Base-by-base conservation (phyloP, 1,140 invertebrate genomes). In the Harpegnathos saltator region DNA sequence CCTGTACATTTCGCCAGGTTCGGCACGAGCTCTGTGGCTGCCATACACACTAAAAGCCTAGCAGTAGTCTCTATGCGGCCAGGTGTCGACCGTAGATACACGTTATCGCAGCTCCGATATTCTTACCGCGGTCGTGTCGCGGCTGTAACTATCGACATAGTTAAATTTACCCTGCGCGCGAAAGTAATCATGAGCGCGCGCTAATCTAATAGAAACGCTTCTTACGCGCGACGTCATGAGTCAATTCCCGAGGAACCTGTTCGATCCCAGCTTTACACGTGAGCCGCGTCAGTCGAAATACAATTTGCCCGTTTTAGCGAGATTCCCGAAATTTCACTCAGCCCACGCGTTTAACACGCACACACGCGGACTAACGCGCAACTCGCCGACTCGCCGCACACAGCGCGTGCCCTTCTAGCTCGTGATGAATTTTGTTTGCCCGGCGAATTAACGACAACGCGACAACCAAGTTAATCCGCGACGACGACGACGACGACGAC, bases 11-110 rank as follows among this genome's bases (percentile, higher is more conserved):
- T 48, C 19, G 69, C 80, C 54, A 24, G 17, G 14, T 62, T 85
- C 62, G 50, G 75, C 59, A 82, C 68, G 56, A 86, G 59, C 56
- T 81, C 63, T 83, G 73, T 84, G 74, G 82, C 75, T 82, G 75
- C 12, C 62, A 69, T 63, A 81, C 29, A 78, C 74, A 77, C 71
- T 29, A 78, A 80, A 78, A 78, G 73, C 82, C 61, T 83, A 83
- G 78, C 44, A 78, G 59, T 83, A 83, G 59, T 63, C 38, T 74
- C 54, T 78, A 78, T 66, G 73, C 82, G 62, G 50, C 72, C 48
- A 78, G 29, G 73, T 65, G 62, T 78, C 62, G 44, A 82, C 61
- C 56, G 61, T 78, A 73, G 54, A 48, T 83, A 83, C 62, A 83
- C 62, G 78, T 80, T 69, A 58, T 77, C 14, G 12, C 29, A 7